phyloP scores from a whole-genome alignment of 2,797 vertebrate genomes.

The Chloroceryle inda region DNA sequence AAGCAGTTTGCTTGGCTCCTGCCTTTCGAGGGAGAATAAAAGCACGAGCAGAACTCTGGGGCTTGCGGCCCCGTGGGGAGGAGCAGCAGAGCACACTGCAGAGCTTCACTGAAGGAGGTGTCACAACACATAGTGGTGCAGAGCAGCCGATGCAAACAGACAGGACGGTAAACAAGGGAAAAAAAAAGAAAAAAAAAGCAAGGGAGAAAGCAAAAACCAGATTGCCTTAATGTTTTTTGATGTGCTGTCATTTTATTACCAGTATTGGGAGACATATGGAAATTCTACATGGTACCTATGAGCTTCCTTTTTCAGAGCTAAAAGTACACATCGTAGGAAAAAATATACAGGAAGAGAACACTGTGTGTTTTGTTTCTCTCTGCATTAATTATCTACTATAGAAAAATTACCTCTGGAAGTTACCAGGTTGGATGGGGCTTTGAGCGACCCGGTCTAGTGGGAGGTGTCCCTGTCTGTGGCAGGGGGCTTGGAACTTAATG shows the following conservation, averaged over 20 bases:
- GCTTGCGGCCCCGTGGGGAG: neutral
- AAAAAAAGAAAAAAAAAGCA: neutral
- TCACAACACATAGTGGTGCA: neutral
- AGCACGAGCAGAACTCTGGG: neutral
- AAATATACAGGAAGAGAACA: neutral
- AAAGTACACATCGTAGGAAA: neutral
- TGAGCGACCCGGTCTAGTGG: neutral
- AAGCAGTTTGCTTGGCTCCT: neutral
- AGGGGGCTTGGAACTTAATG: neutral
- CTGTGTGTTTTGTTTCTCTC: neutral
- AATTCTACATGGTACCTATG: constrained; percentile 33
- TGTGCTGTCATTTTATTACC: constrained; percentile 58
- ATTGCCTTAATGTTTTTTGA: constrained; percentile 59
- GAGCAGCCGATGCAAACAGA: constrained; percentile 21
- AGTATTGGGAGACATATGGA: constrained; percentile 47
- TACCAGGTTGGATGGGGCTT: neutral
- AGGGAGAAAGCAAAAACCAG: constrained; percentile 23
- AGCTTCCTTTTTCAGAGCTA: constrained; percentile 11
- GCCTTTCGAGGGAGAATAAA: neutral
- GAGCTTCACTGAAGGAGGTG: neutral
- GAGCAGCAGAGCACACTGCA: neutral
- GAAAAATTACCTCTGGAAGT: constrained; percentile 11
- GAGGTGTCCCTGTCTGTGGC: neutral
- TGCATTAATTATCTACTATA: neutral
- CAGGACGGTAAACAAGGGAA: constrained; percentile 41